Evolutionary conservation across 1,140 invertebrate genomes (phyloP).

Genomic region (Geopemphigus sp.): DNA sequence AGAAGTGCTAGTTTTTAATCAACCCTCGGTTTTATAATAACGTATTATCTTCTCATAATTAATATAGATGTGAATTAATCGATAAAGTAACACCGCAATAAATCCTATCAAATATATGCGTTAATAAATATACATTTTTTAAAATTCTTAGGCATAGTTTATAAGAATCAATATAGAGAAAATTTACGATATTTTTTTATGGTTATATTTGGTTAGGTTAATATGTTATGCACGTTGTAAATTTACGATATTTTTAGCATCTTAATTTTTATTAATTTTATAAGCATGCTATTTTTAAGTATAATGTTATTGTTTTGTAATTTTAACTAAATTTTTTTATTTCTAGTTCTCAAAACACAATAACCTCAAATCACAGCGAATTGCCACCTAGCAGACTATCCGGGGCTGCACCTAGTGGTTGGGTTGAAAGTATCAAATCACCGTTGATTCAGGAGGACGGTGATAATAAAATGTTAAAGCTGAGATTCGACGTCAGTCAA

Average conservation of each 20-base stretch:
- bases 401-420: conserved; percentile 59
- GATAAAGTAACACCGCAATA: no score
- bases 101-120: no score
- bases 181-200: no score
- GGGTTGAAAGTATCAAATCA: conserved; percentile 81
- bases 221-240: not conserved
- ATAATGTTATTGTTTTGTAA: not conserved
- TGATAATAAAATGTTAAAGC: conserved; percentile 82
- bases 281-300: not conserved
- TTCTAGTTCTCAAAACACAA: conserved; percentile 59
- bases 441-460: conserved; percentile 88
- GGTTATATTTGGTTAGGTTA: no score
- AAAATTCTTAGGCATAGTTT: no score
- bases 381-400: conserved; percentile 56
- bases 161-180: no score
- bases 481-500: conserved; percentile 91
- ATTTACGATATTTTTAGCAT: conserved; percentile 19
- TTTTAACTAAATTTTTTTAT: conserved; percentile 32
- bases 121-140: no score
- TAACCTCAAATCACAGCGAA: conserved; percentile 57
- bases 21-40: not conserved
- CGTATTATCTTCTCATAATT: no score
- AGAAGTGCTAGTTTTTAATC: not conserved
- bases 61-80: no score
- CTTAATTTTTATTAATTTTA: conserved; percentile 9